Conservation (phyloP, 2,113 vertebrate genomes). For the Tyto alba region DNA sequence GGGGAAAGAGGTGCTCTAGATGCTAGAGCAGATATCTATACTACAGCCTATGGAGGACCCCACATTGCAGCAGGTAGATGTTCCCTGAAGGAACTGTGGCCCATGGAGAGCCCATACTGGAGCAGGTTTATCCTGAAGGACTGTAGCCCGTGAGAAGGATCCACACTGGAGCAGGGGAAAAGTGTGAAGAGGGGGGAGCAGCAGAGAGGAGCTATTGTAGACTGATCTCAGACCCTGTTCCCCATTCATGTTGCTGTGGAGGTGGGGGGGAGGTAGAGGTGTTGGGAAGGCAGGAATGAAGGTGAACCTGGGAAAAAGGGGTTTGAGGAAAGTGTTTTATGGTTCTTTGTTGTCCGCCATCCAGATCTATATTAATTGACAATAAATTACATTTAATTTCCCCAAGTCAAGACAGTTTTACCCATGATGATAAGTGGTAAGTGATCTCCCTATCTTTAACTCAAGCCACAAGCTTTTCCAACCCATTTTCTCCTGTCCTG, state of each 20-base stretch:
- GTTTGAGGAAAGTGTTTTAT: background rate
- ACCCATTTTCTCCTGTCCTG: background rate
- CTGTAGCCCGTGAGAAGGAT: background rate
- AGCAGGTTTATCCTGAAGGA: background rate
- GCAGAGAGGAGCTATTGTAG: background rate
- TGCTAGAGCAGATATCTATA: background rate
- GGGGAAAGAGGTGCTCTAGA: background rate
- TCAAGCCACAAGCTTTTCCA: background rate
- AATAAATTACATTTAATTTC: background rate
- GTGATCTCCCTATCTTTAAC: background rate
- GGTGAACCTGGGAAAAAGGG: background rate
- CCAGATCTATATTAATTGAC: background rate
- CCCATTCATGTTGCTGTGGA: accelerated
- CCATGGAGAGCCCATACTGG: background rate
- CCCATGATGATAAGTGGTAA: background rate
- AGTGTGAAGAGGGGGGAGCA: background rate
- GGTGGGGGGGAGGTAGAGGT: no score
- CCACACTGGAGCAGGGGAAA: background rate
- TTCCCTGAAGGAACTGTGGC: background rate
- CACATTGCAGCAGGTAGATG: background rate
- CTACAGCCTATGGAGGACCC: background rate
- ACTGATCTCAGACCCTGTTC: background rate
- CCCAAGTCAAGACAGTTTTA: background rate
- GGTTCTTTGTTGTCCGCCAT: background rate
- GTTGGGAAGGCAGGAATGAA: background rate